Conservation (phyloP, 92 coral and sea anemone genomes). For the Chrysogorgia sp. region DNA sequence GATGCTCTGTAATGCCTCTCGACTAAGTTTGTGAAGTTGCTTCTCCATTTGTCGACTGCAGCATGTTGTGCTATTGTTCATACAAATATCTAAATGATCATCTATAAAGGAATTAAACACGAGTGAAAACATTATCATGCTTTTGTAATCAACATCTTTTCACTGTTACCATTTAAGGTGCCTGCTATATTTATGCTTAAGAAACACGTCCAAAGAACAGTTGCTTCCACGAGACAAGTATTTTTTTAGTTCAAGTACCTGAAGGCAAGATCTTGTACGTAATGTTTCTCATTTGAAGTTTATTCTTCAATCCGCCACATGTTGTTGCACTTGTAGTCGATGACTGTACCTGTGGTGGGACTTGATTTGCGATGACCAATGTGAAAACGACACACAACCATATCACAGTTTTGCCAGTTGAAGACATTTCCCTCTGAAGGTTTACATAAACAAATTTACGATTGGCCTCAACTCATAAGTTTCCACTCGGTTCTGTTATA, state of each 20-base stretch:
- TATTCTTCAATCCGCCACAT: constrained; percentile 2
- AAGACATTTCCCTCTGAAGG: constrained; percentile 2
- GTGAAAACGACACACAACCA: constrained; percentile 19
- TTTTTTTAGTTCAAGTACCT: constrained; percentile 6
- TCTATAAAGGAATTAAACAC: constrained; percentile 16
- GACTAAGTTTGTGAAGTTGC: constrained; percentile 26
- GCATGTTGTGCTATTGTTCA: constrained; percentile 30
- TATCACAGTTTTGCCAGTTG: background rate
- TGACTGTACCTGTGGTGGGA: constrained; percentile 3
- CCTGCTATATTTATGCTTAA: too few species aligned
- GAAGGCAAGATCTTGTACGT: background rate
- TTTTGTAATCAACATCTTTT: too few species aligned
- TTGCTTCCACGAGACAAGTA: too few species aligned
- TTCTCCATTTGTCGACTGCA: constrained; percentile 21
- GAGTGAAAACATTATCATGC: constrained; percentile 11
- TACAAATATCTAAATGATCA: constrained; percentile 31
- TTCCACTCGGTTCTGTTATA: constrained; percentile 15
- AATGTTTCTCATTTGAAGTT: constrained; percentile 13
- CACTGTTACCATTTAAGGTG: too few species aligned
- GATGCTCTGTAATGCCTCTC: background rate
- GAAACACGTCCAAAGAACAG: too few species aligned
- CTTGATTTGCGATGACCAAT: constrained; percentile 3
- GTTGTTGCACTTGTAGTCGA: background rate
- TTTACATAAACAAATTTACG: constrained; percentile 17
- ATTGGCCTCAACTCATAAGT: background rate